Conservation (phyloP, 2,797 vertebrate genomes). For the Taeniopygia guttata region DNA sequence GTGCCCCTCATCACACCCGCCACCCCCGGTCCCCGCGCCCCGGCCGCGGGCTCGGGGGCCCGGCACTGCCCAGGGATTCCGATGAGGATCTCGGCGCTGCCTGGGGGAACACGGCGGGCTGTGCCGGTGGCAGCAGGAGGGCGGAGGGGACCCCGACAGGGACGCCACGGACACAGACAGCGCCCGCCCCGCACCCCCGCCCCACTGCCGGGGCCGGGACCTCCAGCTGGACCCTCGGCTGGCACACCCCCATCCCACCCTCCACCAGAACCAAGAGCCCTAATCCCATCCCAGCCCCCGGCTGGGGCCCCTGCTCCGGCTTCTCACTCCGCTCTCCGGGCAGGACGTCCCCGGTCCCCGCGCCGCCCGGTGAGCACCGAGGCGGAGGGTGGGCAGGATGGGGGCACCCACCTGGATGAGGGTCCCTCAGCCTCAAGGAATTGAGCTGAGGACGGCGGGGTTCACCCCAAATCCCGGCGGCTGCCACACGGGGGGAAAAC, state of each 20-base stretch:
- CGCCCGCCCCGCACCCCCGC: neutral
- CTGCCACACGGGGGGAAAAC: neutral
- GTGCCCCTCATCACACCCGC: neutral
- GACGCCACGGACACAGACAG: neutral
- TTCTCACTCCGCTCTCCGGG: no score
- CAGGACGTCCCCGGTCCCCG: neutral
- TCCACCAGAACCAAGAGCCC: neutral
- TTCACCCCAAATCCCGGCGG: neutral
- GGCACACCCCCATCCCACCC: neutral
- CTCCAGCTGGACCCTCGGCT: neutral
- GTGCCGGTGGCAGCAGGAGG: neutral
- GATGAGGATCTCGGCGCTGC: neutral
- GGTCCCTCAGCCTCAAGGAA: neutral
- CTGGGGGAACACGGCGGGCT: neutral
- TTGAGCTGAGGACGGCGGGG: rapidly evolving
- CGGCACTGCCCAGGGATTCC: neutral
- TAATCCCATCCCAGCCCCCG: no score
- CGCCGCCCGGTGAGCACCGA: neutral
- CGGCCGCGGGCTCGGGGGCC: neutral
- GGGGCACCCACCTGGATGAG: neutral
- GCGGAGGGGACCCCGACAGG: neutral
- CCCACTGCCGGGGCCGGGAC: neutral
- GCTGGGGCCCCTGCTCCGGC: neutral
- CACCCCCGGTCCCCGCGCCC: neutral
- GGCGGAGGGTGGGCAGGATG: neutral